These are phyloP conservation scores for Chymomyza amoena DNA, from an alignment of 2,888 invertebrate species.

Conservation along the genomic window DNA sequence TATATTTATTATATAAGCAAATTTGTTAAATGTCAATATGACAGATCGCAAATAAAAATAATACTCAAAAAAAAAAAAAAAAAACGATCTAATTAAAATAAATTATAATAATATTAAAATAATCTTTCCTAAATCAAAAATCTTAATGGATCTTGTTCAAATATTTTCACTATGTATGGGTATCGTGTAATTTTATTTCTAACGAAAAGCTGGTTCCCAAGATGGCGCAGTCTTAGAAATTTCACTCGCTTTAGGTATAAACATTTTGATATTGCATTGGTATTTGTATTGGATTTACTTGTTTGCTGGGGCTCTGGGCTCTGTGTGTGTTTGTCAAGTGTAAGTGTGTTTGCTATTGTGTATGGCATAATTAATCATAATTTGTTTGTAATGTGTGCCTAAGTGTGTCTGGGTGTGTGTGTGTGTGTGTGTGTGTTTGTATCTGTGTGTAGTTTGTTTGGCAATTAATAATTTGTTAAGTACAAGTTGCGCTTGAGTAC, in stretches of 20 bases:
- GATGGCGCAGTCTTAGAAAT: background rate
- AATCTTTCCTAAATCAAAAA: no score
- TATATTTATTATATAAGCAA: no score
- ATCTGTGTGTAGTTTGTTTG: background rate
- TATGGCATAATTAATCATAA: conserved; percentile 63
- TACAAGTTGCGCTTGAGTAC: background rate
- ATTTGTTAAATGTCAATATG: no score
- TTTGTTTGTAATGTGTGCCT: conserved; percentile 56
- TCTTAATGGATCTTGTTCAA: no score
- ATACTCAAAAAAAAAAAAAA: no score
- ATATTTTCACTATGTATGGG: no score
- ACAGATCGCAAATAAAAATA: no score
- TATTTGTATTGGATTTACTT: background rate
- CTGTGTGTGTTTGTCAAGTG: conserved; percentile 14
- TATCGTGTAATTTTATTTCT: no score
- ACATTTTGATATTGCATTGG: background rate
- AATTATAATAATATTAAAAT: no score
- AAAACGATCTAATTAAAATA: no score
- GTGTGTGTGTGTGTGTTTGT: conserved; percentile 30
- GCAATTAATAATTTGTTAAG: background rate
- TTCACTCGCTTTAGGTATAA: background rate
- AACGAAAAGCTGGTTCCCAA: no score
- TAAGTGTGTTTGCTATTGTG: conserved; percentile 43
- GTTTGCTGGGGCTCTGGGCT: background rate
- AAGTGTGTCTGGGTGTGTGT: conserved; percentile 30